Evolutionary conservation across 2,888 invertebrate genomes (phyloP).

Genomic region (Agrochola circellaris): DNA sequence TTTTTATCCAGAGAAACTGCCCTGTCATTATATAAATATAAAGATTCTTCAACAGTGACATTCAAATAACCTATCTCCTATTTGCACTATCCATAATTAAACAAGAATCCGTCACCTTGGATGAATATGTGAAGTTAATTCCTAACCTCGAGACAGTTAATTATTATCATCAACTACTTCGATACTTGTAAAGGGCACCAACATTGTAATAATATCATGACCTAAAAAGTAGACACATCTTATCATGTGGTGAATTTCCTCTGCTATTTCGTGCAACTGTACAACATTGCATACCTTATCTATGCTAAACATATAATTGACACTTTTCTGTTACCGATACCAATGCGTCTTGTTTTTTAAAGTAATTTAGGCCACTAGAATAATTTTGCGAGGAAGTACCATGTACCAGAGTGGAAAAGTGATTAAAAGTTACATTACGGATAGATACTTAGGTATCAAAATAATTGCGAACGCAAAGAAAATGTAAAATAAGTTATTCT

Average conservation of each 20-base stretch:
- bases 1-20: background rate
- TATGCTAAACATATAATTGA: slow-evolving; percentile 40
- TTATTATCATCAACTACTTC: background rate
- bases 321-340: slow-evolving; percentile 26
- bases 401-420: background rate
- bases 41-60: background rate
- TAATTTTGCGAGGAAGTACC: slow-evolving; percentile 8
- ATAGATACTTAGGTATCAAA: background rate
- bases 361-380: slow-evolving; percentile 41
- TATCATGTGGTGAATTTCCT: slow-evolving; percentile 34
- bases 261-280: slow-evolving; percentile 10
- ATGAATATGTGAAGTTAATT: background rate
- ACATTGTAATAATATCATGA: slow-evolving; percentile 18
- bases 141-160: background rate
- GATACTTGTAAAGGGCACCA: slow-evolving; percentile 3
- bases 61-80: background rate
- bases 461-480: background rate
- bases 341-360: slow-evolving; percentile 15
- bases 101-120: background rate
- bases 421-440: background rate
- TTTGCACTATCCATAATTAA: background rate
- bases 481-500: background rate
- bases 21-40: no score
- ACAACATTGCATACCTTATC: slow-evolving; percentile 37
- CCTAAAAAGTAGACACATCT: slow-evolving; percentile 32